phyloP scores from a whole-genome alignment of 2,113 vertebrate genomes.

The Phyllostomus discolor region DNA sequence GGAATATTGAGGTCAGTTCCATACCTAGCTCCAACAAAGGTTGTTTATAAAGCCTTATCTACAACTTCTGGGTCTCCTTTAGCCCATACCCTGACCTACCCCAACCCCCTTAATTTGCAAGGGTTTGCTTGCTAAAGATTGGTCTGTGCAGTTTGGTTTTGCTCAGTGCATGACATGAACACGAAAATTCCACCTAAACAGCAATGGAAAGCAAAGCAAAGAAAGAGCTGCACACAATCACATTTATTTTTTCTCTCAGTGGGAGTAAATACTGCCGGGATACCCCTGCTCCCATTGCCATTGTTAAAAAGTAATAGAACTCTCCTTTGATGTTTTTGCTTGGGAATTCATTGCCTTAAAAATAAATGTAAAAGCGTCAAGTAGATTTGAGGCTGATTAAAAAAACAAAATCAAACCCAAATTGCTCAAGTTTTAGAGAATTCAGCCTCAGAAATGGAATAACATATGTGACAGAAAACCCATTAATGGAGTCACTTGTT shows the following conservation, averaged over 20 bases:
- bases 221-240: not conserved
- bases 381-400: not conserved
- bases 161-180: not conserved
- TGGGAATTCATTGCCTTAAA: not conserved
- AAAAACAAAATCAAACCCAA: constrained; percentile 38
- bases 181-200: not conserved
- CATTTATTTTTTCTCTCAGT: not conserved
- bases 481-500: not conserved
- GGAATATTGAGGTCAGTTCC: not conserved
- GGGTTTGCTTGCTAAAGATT: not conserved
- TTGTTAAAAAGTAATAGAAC: constrained; percentile 2
- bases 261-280: not conserved
- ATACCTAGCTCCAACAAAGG: not conserved
- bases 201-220: not conserved
- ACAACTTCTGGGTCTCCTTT: not conserved
- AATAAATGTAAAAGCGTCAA: constrained; percentile 1
- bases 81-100: not conserved
- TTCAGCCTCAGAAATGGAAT: not conserved
- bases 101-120: not conserved
- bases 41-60: not conserved
- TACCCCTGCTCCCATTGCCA: not conserved
- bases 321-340: not conserved
- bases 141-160: not conserved
- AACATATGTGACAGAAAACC: not conserved
- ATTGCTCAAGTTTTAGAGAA: not conserved